Evolutionary conservation across 2,797 vertebrate species (phyloP), one percentile per base, ranked within the genome.

Genomic region (Hybognathus amarus): DNA sequence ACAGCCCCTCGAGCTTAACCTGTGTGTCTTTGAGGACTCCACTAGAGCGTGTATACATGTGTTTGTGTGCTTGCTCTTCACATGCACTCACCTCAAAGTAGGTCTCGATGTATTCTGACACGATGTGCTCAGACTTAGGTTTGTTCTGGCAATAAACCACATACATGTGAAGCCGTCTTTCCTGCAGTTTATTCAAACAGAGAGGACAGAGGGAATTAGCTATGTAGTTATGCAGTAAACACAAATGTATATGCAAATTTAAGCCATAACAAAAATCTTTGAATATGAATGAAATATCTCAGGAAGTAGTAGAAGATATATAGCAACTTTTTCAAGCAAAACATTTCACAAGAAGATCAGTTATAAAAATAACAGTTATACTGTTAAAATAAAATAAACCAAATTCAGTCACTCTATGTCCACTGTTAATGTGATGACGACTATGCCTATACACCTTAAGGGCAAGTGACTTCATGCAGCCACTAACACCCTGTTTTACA

Each of bases 141-240:
- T 99, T 99, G 94, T 99, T 99, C 91, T 99, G 98, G 94, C 98
- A 99, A 93, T 99, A 99, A 85, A 98, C 97, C 85, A 99, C 98
- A 77, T 99, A 99, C 98, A 99, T 99, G 90, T 99, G 97, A 91
- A 99, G 94, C 87, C 98, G 96, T 90, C 98, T 95, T 92, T 99
- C 98, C 98, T 99, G 93, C 79, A 90, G 84, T 47, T 38, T 5
- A 33, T 40, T 61, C 36, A 90, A 89, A 42, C 0, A 80, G 30
- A 76, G 38, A 68, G 50, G 73, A 20, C 24, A 68, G 13, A 66
- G n/a, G 45, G 22, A 76, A 71, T 70, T 69, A 69, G 86, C 80
- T 56, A 11, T 54, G n/a, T 75, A 12, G 15, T 52, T 30, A 42
- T 50, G 38, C 6, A 50, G 17, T 15, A 6, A 15, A 78, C 6